Evolutionary conservation across 2,113 vertebrate species (phyloP).

Genomic region (Chloroceryle aenea): DNA sequence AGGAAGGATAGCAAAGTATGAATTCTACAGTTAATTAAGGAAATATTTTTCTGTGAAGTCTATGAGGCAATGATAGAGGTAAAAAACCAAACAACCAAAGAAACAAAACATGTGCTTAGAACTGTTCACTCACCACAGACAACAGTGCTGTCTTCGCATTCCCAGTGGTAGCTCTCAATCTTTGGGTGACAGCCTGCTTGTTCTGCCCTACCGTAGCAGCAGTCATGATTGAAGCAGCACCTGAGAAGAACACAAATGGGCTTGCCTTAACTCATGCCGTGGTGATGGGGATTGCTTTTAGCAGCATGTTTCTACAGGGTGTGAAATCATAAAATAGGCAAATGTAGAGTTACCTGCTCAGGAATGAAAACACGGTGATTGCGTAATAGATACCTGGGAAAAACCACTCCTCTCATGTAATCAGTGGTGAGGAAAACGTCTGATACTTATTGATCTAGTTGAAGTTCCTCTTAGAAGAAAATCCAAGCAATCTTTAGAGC

Average conservation of each 20-base stretch:
- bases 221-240: conserved; percentile 77
- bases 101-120: not conserved
- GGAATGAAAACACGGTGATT: not conserved
- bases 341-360: not conserved
- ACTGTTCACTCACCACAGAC: conserved; percentile 69
- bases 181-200: conserved; percentile 69
- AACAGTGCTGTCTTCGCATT: conserved; percentile 20
- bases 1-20: not conserved
- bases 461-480: not conserved
- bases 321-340: not conserved
- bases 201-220: conserved; percentile 69
- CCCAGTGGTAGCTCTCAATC: conserved; percentile 69
- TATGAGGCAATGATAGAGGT: not conserved
- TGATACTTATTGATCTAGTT: not conserved
- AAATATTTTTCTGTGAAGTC: not conserved
- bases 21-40: not conserved
- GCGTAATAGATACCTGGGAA: not conserved
- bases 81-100: not conserved
- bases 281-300: not conserved
- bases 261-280: not conserved
- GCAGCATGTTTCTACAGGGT: not conserved
- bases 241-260: conserved; percentile 4
- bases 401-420: not conserved
- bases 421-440: not conserved
- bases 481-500: not conserved